Base-by-base conservation (phyloP, 2,797 vertebrate species). In the Sciurus vulgaris region DNA sequence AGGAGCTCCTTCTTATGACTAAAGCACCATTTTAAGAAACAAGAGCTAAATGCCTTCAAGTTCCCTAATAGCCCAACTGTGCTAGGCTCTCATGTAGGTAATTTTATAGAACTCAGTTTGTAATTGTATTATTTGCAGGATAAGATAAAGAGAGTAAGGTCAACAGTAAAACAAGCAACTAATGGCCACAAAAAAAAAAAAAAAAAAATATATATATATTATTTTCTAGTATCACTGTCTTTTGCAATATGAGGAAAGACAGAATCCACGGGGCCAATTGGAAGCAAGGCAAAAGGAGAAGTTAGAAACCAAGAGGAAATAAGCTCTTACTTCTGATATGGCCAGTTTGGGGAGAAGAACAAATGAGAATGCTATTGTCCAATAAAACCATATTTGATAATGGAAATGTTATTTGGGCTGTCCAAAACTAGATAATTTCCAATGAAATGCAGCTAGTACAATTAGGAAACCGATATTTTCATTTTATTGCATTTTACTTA, bases 401-500 rank as follows among this genome's bases (percentile, higher is more conserved):
- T 18, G 13, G 28, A 69, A 67, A 54, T 44, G 3, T 30, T 77
- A 35, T 74, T n/a, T 73, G 7, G 11, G n/a, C 59, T 59, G 1
- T 76, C 20, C 61, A 72, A 69, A 91, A 92, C 1, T 35, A 92
- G 17, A 26, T 3, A 72, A 51, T 13, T 72, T 77, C 13, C 38
- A 76, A 3, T 78, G 44, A 86, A 91, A 86, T 33, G 26, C 26
- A 38, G 61, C 28, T 47, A 35, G 38, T 28, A 2, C 30, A 94
- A 88, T 49, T 24, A 90, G 0, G 13, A 28, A 88, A 72, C 38
- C 51, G 69, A 26, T 69, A 86, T 67, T 79, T 81, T 79, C 20
- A 89, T 49, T n/a, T 51, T 14, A 91, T 76, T 93, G 84, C 15
- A 92, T 82, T 85, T 79, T 47, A 91, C 10, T 92, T 78, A 47